Evolutionary conservation across 2,888 invertebrate species (phyloP).

Genomic region (Tipula unca): DNA sequence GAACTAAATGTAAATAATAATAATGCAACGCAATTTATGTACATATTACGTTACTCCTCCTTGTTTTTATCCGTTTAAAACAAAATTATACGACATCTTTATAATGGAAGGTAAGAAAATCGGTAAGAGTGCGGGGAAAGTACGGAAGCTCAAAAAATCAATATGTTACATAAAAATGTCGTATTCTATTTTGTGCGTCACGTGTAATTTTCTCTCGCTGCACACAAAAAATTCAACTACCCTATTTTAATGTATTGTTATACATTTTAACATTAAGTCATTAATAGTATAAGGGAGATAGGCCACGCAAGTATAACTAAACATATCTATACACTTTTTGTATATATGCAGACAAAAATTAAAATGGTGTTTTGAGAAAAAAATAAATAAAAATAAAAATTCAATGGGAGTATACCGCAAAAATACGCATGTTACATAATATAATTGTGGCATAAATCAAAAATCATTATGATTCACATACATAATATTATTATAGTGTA

Average conservation of each 20-base stretch:
- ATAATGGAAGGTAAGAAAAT: not conserved
- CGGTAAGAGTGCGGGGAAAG: not conserved
- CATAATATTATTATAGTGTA: not conserved
- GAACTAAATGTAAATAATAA: not conserved
- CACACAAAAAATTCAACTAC: not conserved
- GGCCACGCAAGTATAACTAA: not conserved
- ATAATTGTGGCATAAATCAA: not conserved
- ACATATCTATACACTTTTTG: not conserved
- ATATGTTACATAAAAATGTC: not conserved
- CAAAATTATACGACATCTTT: not conserved
- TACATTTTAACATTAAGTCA: not conserved
- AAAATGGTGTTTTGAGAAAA: not conserved
- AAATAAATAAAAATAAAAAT: not conserved
- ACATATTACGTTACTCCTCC: not conserved
- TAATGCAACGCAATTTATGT: not conserved
- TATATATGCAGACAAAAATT: not conserved
- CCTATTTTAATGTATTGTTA: not conserved
- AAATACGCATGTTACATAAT: not conserved
- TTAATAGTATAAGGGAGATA: not conserved
- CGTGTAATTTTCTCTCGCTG: not conserved
- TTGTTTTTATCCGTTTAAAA: not conserved
- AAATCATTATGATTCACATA: not conserved
- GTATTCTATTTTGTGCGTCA: not conserved
- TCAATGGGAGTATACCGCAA: not conserved
- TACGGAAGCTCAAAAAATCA: not conserved